A percentile compares a stretch with the other conserved stretches of the same genome.
Evolutionary conservation across 2,797 vertebrate species (phyloP).

Genomic region (Cheirogaleus major): DNA sequence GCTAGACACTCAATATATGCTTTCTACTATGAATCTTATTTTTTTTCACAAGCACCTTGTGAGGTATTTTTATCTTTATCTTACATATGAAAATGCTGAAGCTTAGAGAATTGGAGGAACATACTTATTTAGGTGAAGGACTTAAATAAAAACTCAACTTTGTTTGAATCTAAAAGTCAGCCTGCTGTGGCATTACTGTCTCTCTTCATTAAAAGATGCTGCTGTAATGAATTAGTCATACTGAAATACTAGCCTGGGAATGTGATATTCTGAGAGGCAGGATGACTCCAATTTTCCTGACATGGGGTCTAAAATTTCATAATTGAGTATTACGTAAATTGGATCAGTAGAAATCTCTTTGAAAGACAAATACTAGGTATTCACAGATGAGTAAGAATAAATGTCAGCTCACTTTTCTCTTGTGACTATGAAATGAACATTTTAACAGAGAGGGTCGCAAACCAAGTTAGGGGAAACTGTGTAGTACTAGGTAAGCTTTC

Average conservation of each 20-base stretch:
- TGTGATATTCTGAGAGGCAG: neutral
- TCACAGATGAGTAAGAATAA: neutral
- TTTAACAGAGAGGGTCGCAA: neutral
- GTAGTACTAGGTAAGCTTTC: neutral
- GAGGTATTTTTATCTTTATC: neutral
- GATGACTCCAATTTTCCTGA: slow-evolving; percentile 1
- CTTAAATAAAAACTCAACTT: neutral
- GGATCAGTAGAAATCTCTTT: neutral
- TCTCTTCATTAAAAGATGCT: neutral
- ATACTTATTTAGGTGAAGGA: neutral
- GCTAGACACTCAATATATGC: neutral
- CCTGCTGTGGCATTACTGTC: neutral
- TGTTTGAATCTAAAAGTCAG: neutral
- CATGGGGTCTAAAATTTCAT: neutral
- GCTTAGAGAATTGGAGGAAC: neutral
- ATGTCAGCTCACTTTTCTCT: neutral
- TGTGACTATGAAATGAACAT: neutral
- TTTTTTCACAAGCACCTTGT: neutral
- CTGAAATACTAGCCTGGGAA: neutral
- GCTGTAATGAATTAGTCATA: neutral
- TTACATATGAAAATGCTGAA: neutral
- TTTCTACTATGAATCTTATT: neutral
- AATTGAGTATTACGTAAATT: slow-evolving; percentile 23
- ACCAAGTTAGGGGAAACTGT: neutral
- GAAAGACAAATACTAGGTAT: neutral